Evolutionary conservation across 2,113 vertebrate genomes (phyloP).

Genomic region (Leucopternis melanops): DNA sequence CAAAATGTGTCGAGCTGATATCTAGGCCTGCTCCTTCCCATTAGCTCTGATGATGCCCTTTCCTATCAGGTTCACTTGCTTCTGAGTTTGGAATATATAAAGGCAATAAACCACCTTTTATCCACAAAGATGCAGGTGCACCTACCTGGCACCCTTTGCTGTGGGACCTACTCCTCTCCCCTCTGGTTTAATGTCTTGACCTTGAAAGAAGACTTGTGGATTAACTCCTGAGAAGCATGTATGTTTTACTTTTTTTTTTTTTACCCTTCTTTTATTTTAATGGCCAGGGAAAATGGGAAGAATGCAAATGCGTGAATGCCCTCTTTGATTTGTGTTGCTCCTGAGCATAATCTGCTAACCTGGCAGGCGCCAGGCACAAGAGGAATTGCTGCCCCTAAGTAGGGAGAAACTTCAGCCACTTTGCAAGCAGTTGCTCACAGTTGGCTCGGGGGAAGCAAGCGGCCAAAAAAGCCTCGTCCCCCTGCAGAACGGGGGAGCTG

Average conservation of each 20-base stretch:
- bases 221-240: background rate
- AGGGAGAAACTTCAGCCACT: background rate
- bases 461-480: background rate
- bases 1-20: background rate
- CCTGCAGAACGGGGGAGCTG: background rate
- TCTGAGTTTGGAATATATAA: background rate
- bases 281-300: background rate
- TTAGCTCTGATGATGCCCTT: background rate
- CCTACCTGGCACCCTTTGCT: background rate
- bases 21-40: background rate
- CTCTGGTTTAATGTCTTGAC: background rate
- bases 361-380: slow-evolving; percentile 14
- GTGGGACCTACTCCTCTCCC: background rate
- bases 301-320: slow-evolving; percentile 53
- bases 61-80: background rate
- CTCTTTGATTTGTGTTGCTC: background rate
- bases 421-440: background rate
- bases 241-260: background rate
- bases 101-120: background rate
- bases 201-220: background rate
- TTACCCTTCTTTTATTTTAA: background rate
- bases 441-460: background rate
- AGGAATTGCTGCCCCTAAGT: background rate
- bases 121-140: background rate
- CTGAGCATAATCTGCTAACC: slow-evolving; percentile 28